phyloP scores from a whole-genome alignment of 2,797 vertebrate species.

The Apodemus agrarius region DNA sequence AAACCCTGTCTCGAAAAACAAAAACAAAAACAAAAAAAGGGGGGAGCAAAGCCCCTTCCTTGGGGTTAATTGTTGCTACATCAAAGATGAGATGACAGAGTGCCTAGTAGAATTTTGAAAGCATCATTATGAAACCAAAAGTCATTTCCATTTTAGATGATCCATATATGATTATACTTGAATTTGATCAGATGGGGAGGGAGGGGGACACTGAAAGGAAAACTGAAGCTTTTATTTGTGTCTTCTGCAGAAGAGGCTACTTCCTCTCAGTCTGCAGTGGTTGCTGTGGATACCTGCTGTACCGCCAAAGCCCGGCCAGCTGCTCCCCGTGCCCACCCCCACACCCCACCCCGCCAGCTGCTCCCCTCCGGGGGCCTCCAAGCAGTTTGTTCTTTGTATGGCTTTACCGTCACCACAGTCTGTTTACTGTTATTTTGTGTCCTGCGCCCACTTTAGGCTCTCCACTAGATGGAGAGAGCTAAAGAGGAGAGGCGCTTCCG shows the following conservation, averaged over 20 bases:
- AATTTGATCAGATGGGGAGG: slow-evolving; percentile 42
- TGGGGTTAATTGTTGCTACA: slow-evolving; percentile 13
- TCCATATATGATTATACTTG: slow-evolving; percentile 20
- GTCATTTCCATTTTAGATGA: slow-evolving; percentile 64
- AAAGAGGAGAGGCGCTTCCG: not conserved
- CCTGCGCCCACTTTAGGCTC: not conserved
- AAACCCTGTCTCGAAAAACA: too few species aligned
- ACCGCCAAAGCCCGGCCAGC: not conserved
- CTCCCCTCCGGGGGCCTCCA: not conserved
- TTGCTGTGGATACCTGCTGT: not conserved
- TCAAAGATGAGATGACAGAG: slow-evolving; percentile 47
- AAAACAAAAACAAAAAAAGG: too few species aligned
- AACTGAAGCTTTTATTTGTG: not conserved
- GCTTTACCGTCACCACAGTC: not conserved
- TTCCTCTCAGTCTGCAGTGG: not conserved
- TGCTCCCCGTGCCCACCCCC: not conserved
- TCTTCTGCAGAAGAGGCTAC: not conserved
- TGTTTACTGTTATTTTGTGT: not conserved
- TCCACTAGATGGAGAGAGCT: not conserved
- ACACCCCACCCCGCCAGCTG: not conserved
- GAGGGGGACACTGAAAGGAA: not conserved
- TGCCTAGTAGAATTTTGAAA: slow-evolving; percentile 37
- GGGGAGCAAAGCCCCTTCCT: not conserved
- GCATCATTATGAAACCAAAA: slow-evolving; percentile 63
- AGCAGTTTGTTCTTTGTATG: not conserved